Percentiles rank a stretch among this genome's conserved stretches.
Conservation (phyloP, 2,888 invertebrate species). For the Bombyx huttoni region DNA sequence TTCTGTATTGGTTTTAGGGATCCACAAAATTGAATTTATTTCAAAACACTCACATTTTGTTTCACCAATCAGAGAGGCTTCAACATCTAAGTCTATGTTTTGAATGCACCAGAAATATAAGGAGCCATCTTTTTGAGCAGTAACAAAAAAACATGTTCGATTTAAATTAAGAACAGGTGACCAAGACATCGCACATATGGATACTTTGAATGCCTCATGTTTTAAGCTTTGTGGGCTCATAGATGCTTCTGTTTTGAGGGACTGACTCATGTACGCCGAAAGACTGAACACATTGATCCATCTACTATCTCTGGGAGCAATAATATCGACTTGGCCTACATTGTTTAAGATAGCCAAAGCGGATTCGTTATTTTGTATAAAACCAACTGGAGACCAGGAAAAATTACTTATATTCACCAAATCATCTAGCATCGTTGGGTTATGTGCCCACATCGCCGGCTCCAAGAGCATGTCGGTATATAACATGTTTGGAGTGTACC, state of each 20-base stretch:
- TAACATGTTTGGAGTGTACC: slow-evolving; percentile 32
- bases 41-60: slow-evolving; percentile 22
- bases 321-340: slow-evolving; percentile 43
- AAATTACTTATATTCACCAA: slow-evolving; percentile 26
- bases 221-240: slow-evolving; percentile 24
- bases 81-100: slow-evolving; percentile 10
- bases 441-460: slow-evolving; percentile 48
- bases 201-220: slow-evolving; percentile 25
- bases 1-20: slow-evolving; percentile 16
- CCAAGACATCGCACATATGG: slow-evolving; percentile 44
- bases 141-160: slow-evolving; percentile 36
- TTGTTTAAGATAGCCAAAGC: slow-evolving; percentile 44
- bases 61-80: slow-evolving; percentile 15
- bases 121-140: slow-evolving; percentile 42
- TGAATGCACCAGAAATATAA: slow-evolving; percentile 41
- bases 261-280: slow-evolving; percentile 21
- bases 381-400: slow-evolving; percentile 40
- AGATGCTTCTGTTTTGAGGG: slow-evolving; percentile 13
- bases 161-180: slow-evolving; percentile 21
- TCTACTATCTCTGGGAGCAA: slow-evolving; percentile 14
- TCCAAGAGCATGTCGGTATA: slow-evolving; percentile 42
- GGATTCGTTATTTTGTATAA: slow-evolving; percentile 22
- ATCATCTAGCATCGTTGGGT: slow-evolving; percentile 31
- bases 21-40: slow-evolving; percentile 33
- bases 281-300: slow-evolving; percentile 33